These are phyloP conservation scores for Propithecus deckenii DNA, from an alignment of 2,797 vertebrate genomes.

Conservation along the genomic window DNA sequence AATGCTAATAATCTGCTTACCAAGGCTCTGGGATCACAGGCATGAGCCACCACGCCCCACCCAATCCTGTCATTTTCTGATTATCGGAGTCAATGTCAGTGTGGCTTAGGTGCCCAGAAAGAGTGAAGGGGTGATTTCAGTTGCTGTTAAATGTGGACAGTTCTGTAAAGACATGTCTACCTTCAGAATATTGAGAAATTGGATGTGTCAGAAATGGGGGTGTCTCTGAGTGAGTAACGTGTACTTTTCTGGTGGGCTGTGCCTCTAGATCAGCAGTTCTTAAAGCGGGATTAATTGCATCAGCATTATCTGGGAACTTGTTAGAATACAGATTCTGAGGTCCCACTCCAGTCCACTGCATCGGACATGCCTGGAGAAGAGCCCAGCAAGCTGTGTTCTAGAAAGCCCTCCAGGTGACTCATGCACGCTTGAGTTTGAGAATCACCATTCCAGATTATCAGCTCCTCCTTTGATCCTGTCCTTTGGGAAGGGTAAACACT, in stretches of 20 bases:
- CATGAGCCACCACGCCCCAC: no score
- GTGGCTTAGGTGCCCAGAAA: background rate
- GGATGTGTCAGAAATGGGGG: background rate
- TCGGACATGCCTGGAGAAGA: background rate
- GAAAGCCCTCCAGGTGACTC: no score
- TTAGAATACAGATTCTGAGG: background rate
- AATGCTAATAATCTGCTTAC: no score
- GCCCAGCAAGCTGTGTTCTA: background rate
- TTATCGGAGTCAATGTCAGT: background rate
- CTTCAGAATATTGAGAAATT: slow-evolving; percentile 21
- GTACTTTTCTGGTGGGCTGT: background rate
- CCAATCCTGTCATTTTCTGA: background rate
- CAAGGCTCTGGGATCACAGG: no score
- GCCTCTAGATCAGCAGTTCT: background rate
- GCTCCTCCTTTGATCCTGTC: background rate
- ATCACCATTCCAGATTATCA: background rate
- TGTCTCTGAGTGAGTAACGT: background rate
- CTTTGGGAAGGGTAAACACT: background rate
- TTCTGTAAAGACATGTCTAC: background rate
- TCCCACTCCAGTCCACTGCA: background rate
- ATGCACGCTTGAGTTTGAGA: accelerated
- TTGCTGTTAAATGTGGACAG: background rate
- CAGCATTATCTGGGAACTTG: background rate
- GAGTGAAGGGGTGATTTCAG: background rate
- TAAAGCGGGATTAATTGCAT: no score